A percentile compares a stretch with the other conserved stretches of the same genome.
phyloP scores from a whole-genome alignment of 2,888 invertebrate genomes.

The Ectobius pallidus region DNA sequence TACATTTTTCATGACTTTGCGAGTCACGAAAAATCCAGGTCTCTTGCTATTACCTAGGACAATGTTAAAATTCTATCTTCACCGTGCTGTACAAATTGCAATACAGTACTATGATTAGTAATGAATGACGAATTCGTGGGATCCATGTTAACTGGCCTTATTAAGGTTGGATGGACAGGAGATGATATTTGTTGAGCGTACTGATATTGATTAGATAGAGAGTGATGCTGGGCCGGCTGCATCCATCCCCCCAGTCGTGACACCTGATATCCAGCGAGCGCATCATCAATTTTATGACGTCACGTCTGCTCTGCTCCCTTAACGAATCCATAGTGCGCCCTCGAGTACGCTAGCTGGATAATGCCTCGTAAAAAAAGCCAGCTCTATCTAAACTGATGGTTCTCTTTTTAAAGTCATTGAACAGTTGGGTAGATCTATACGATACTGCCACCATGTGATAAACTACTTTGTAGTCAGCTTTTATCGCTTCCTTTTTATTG shows the following conservation, averaged over 20 bases:
- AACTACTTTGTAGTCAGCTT: no score
- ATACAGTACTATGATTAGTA: no score
- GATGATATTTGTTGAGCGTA: not conserved
- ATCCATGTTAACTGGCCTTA: not conserved
- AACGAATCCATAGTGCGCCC: slow-evolving; percentile 24
- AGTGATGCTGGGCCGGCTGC: slow-evolving; percentile 19
- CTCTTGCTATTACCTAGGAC: no score
- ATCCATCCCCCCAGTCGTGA: slow-evolving; percentile 3
- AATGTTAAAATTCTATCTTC: no score
- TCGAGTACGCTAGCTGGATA: not conserved
- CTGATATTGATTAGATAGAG: slow-evolving; percentile 17
- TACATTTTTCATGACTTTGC: no score
- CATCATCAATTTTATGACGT: slow-evolving; percentile 31
- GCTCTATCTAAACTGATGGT: not conserved
- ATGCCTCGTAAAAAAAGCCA: not conserved
- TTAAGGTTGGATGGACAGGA: not conserved
- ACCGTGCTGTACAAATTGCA: no score
- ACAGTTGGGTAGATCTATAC: no score
- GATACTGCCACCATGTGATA: no score
- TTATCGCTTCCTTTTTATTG: no score
- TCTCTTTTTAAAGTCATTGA: no score
- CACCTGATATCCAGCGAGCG: slow-evolving; percentile 28
- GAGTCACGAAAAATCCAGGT: no score
- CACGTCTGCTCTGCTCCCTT: slow-evolving; percentile 23
- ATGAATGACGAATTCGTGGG: no score